Percentiles rank a stretch among this genome's conserved stretches.
Evolutionary conservation across 2,797 vertebrate species (phyloP).

Genomic region (Leptodactylus fallax): DNA sequence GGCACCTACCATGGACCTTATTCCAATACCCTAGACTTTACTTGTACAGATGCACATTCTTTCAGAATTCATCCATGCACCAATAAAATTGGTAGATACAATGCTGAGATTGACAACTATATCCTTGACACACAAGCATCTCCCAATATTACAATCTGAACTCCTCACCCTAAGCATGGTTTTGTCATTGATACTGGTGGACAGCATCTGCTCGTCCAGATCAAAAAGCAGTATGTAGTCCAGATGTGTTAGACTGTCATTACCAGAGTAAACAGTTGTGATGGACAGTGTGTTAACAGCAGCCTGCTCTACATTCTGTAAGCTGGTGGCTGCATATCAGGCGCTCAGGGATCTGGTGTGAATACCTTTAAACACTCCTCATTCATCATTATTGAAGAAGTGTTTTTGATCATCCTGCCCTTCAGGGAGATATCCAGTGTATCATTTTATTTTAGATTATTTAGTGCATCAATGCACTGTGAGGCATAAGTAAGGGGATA

Average conservation of each 20-base stretch:
- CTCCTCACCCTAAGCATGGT: conserved; percentile 63
- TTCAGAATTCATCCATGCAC: not conserved
- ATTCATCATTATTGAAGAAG: conserved; percentile 47
- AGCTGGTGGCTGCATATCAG: conserved; percentile 66
- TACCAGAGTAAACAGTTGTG: conserved; percentile 72
- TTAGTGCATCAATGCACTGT: not conserved
- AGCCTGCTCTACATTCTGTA: conserved; percentile 68
- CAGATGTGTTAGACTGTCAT: conserved; percentile 72
- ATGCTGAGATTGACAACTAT: too few relatives aligned
- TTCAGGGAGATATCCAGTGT: not conserved
- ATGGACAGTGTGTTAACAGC: conserved; percentile 73
- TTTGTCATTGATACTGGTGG: conserved; percentile 68
- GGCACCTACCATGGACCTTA: too few relatives aligned
- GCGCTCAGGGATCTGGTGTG: conserved; percentile 44
- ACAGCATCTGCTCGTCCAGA: conserved; percentile 71
- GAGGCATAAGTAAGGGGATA: not conserved
- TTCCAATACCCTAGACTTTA: not conserved
- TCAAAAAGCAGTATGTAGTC: conserved; percentile 70
- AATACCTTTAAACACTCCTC: conserved; percentile 45
- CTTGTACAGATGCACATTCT: not conserved
- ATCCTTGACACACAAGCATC: conserved; percentile 37
- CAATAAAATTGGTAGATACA: not conserved
- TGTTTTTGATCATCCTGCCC: conserved; percentile 41
- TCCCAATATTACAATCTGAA: conserved; percentile 65
- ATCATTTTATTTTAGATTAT: not conserved